phyloP scores from a whole-genome alignment of 2,888 invertebrate genomes.

The Pseudanteris insignis region DNA sequence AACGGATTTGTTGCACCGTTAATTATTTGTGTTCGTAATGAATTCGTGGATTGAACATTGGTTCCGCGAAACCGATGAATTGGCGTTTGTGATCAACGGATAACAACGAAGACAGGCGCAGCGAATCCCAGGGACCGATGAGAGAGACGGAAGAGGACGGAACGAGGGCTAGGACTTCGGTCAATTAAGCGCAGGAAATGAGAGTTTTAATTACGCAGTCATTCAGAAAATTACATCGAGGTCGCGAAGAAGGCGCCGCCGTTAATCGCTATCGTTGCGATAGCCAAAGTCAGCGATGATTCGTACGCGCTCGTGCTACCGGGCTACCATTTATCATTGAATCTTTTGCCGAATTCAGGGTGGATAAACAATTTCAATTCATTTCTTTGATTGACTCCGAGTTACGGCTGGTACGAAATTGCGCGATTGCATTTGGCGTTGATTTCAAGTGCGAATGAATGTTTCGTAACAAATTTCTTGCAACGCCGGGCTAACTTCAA shows the following conservation, averaged over 20 bases:
- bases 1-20: too few relatives aligned
- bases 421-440: background rate
- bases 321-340: slow-evolving; percentile 35
- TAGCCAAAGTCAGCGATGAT: slow-evolving; percentile 43
- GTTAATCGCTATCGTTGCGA: slow-evolving; percentile 43
- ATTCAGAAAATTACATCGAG: slow-evolving; percentile 67
- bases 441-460: too few relatives aligned
- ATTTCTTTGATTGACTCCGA: too few relatives aligned
- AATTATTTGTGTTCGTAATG: too few relatives aligned
- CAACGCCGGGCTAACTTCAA: too few relatives aligned
- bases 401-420: background rate
- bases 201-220: slow-evolving; percentile 68
- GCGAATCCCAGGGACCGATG: slow-evolving; percentile 25
- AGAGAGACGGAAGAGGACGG: slow-evolving; percentile 26
- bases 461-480: too few relatives aligned
- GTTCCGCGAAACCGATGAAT: slow-evolving; percentile 34
- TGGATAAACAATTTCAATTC: too few relatives aligned
- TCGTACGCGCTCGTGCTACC: slow-evolving; percentile 39
- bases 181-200: slow-evolving; percentile 68
- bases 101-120: slow-evolving; percentile 17
- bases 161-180: slow-evolving; percentile 62
- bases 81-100: slow-evolving; percentile 15
- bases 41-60: too few relatives aligned
- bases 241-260: slow-evolving; percentile 61
- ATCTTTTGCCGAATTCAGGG: slow-evolving; percentile 24